phyloP scores from a whole-genome alignment of 1,140 invertebrate genomes.

The Teleogryllus occipitalis region DNA sequence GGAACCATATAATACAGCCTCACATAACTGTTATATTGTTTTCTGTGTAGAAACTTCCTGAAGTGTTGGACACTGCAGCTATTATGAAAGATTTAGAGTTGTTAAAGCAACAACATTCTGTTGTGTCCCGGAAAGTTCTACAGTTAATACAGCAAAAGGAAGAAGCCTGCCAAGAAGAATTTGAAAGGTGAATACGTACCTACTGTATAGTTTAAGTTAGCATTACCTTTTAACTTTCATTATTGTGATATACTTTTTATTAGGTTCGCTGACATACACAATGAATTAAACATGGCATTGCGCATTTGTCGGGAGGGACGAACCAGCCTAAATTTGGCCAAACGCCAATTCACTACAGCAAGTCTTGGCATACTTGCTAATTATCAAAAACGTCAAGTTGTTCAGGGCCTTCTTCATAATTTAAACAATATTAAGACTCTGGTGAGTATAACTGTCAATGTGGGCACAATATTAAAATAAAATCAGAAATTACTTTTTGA shows the following conservation, averaged over 20 bases:
- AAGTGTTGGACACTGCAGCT: constrained; percentile 50
- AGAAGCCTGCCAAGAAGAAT: constrained; percentile 71
- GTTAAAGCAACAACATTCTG: constrained; percentile 64
- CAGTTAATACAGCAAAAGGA: constrained; percentile 87
- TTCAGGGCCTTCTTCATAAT: constrained; percentile 66
- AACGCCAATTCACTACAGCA: constrained; percentile 71
- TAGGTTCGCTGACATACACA: constrained; percentile 66
- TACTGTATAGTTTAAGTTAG: not conserved
- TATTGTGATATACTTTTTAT: constrained; percentile 17
- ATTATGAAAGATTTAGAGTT: constrained; percentile 58
- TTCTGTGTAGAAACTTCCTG: constrained; percentile 50
- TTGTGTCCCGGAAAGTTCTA: constrained; percentile 84
- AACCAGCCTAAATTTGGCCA: constrained; percentile 59
- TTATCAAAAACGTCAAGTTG: constrained; percentile 73
- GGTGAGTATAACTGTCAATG: constrained; percentile 38
- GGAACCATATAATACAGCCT: not conserved
- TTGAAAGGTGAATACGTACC: constrained; percentile 42
- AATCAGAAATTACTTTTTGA: not conserved
- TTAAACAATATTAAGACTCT: constrained; percentile 75
- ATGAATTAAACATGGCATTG: constrained; percentile 60
- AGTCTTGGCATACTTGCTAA: constrained; percentile 81
- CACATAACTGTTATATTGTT: not conserved
- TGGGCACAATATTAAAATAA: not conserved
- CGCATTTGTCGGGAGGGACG: constrained; percentile 62
- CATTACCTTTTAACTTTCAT: not conserved